Conservation (phyloP, 2,888 invertebrate species). For the Biston betularia region DNA sequence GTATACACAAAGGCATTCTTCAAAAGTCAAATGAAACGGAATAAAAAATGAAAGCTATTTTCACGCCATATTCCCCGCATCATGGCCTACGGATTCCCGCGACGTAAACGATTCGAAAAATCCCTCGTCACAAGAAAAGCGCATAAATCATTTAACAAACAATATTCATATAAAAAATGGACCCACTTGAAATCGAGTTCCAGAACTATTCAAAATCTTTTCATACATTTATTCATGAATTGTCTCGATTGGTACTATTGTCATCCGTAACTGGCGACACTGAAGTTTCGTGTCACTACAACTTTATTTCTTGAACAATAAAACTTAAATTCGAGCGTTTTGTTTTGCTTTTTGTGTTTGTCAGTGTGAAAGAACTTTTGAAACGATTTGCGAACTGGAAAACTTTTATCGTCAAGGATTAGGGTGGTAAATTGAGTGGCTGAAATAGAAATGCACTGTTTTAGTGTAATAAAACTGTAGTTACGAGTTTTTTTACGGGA, state of each 20-base stretch:
- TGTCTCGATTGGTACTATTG: conserved; percentile 50
- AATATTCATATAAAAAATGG: conserved; percentile 49
- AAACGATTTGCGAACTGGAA: conserved; percentile 35
- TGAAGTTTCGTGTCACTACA: conserved; percentile 21
- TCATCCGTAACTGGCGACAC: conserved; percentile 40
- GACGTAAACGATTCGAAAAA: conserved; percentile 20
- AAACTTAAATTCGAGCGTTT: conserved; percentile 25
- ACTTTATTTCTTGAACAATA: conserved; percentile 21
- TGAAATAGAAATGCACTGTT: conserved; percentile 12
- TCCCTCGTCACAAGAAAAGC: conserved; percentile 21
- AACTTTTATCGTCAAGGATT: conserved; percentile 37
- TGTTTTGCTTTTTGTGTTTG: conserved; percentile 18
- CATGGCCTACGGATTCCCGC: conserved; percentile 6
- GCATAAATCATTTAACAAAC: conserved; percentile 43
- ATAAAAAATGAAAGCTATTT: conserved; percentile 16
- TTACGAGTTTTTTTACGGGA: conserved; percentile 43
- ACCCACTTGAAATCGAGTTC: conserved; percentile 42
- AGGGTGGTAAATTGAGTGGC: conserved; percentile 36
- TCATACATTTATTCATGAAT: conserved; percentile 52
- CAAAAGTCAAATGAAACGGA: conserved; percentile 8
- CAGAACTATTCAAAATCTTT: conserved; percentile 47
- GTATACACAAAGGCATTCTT: background rate
- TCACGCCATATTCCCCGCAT: conserved; percentile 6
- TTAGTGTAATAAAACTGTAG: conserved; percentile 42
- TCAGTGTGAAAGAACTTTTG: conserved; percentile 37